Conservation (phyloP, 2,888 invertebrate species). For the Xiphydria camelus region DNA sequence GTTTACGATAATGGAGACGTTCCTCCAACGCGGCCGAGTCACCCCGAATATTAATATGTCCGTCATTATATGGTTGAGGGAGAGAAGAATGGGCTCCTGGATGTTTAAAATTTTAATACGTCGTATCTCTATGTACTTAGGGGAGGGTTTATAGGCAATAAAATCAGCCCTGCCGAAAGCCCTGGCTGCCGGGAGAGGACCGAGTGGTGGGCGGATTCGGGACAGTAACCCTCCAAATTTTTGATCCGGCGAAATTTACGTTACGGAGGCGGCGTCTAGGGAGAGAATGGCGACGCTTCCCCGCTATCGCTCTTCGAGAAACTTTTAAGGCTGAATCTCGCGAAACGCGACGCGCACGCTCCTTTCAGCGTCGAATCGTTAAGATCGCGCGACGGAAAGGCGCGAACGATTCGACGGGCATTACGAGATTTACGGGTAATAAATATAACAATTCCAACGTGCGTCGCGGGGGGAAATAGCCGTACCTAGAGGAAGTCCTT, state of each 20-base stretch:
- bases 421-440: background rate
- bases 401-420: no score
- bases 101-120: slow-evolving; percentile 2
- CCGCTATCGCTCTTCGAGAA: background rate
- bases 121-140: slow-evolving; percentile 1
- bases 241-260: background rate
- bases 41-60: slow-evolving; percentile 1
- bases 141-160: background rate
- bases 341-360: background rate
- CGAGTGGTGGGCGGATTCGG: background rate
- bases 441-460: background rate
- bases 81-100: background rate
- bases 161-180: slow-evolving; percentile 1
- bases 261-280: background rate
- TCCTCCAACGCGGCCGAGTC: no score
- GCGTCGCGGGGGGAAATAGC: no score
- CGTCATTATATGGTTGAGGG: background rate
- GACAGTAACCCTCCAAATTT: slow-evolving; percentile 1
- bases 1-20: no score
- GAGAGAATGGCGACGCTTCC: background rate
- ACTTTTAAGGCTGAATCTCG: background rate
- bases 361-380: background rate
- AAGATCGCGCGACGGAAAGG: no score
- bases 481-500: no score
- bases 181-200: no score